These are phyloP conservation scores for Aphelinus certus DNA, from an alignment of 1,140 invertebrate genomes.

Conservation along the genomic window DNA sequence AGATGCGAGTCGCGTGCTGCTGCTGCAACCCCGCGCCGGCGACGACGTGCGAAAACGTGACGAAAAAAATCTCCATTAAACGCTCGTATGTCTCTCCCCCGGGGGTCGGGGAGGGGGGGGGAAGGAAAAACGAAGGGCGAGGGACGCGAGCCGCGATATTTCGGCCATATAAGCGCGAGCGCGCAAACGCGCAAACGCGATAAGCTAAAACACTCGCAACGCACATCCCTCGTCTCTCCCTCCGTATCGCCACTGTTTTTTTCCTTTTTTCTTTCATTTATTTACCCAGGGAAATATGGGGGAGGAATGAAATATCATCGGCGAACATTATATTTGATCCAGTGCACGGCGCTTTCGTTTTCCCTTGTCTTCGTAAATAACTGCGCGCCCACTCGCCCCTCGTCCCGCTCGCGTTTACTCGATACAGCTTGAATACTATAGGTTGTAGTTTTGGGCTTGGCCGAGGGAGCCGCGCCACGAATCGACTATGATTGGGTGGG, in stretches of 20 bases:
- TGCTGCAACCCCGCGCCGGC: constrained; percentile 28
- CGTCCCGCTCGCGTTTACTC: too few relatives aligned
- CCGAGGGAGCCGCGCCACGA: too few relatives aligned
- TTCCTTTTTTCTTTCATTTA: constrained; percentile 35
- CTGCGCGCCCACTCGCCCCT: not conserved
- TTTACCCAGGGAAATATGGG: constrained; percentile 35
- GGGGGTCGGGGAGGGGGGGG: constrained; percentile 50
- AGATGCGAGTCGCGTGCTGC: too few relatives aligned
- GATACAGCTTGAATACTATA: too few relatives aligned
- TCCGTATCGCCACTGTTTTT: constrained; percentile 19
- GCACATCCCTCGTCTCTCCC: constrained; percentile 22
- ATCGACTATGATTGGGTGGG: too few relatives aligned
- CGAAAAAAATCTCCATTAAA: constrained; percentile 63
- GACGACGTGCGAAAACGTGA: constrained; percentile 53
- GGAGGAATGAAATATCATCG: constrained; percentile 44
- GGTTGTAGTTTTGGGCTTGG: too few relatives aligned
- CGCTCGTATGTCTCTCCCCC: constrained; percentile 56
- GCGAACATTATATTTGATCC: constrained; percentile 36
- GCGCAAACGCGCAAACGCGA: constrained; percentile 60
- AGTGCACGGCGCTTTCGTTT: constrained; percentile 30
- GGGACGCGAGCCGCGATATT: constrained; percentile 31
- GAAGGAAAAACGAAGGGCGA: constrained; percentile 30
- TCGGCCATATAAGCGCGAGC: constrained; percentile 59
- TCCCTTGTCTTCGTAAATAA: constrained; percentile 29
- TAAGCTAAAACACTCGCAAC: constrained; percentile 63